phyloP scores from a whole-genome alignment of 1,140 invertebrate genomes.

The Bombus haemorrhoidalis region DNA sequence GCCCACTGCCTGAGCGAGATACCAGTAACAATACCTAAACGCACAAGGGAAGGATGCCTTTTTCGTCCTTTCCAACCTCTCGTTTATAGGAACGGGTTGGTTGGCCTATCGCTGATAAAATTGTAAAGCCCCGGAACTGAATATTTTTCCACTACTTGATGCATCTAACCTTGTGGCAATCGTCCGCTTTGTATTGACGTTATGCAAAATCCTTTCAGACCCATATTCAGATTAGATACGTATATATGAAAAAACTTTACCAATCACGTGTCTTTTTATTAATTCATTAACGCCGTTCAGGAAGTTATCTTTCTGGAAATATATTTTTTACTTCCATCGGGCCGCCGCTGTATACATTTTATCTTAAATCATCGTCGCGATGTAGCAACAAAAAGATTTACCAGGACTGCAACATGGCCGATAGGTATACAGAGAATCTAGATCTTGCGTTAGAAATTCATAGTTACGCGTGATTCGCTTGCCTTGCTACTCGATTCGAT shows the following conservation, averaged over 20 bases:
- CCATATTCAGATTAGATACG: slow-evolving; percentile 29
- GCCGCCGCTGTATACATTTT: neutral
- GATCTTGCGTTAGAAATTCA: neutral
- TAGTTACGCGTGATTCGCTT: slow-evolving; percentile 1
- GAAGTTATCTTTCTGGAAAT: neutral
- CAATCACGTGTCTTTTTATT: slow-evolving; percentile 28
- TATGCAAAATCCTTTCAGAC: slow-evolving; percentile 27
- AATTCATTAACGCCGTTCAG: slow-evolving; percentile 22
- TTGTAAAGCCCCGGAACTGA: slow-evolving; percentile 56
- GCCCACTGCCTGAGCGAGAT: slow-evolving; percentile 75
- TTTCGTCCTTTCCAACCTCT: slow-evolving; percentile 43
- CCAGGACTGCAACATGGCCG: neutral
- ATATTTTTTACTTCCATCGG: no score
- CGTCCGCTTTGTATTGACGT: slow-evolving; percentile 34
- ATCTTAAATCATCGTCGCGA: neutral
- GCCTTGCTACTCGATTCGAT: slow-evolving; percentile 19
- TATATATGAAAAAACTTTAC: slow-evolving; percentile 46
- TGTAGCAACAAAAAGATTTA: neutral
- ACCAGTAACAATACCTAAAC: slow-evolving; percentile 78
- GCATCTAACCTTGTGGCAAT: slow-evolving; percentile 30
- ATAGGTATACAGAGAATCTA: neutral
- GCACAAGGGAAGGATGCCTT: slow-evolving; percentile 69
- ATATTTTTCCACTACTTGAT: slow-evolving; percentile 59
- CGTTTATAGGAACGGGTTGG: slow-evolving; percentile 40
- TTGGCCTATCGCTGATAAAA: slow-evolving; percentile 65